Conservation (phyloP, 2,888 invertebrate species). For the Rhamnusium bicolor region DNA sequence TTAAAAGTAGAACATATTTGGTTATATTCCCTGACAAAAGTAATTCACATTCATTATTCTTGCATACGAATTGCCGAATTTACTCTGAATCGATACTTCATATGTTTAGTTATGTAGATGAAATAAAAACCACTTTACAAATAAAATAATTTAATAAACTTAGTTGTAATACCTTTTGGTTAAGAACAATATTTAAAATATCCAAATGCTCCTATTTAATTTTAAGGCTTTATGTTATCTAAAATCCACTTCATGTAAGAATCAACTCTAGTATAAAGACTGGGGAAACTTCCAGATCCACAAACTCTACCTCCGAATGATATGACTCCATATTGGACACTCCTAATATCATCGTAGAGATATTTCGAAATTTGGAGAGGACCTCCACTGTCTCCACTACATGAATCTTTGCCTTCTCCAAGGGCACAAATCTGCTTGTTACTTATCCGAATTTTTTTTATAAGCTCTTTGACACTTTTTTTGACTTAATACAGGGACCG, state of each 20-base stretch:
- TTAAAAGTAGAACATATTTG: no score
- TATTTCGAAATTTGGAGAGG: conserved; percentile 73
- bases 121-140: no score
- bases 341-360: conserved; percentile 63
- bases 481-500: conserved; percentile 65
- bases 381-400: conserved; percentile 80
- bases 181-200: not conserved
- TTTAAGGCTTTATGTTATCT: conserved; percentile 69
- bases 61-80: no score
- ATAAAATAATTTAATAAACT: no score
- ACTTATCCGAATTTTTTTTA: conserved; percentile 53
- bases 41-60: no score
- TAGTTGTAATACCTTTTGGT: no score
- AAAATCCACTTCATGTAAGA: conserved; percentile 80
- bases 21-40: no score
- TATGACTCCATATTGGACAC: conserved; percentile 73
- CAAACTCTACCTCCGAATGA: conserved; percentile 68
- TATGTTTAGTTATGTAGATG: no score
- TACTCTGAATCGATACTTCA: no score
- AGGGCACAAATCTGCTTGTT: conserved; percentile 77
- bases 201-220: conserved; percentile 31
- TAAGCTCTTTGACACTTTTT: conserved; percentile 61
- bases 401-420: conserved; percentile 75
- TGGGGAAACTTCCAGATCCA: conserved; percentile 75
- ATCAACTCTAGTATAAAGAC: conserved; percentile 79